Percentiles rank a stretch among this genome's conserved stretches.
These are phyloP conservation scores for Oophaga pumilio DNA, from an alignment of 2,113 vertebrate species.

Conservation along the genomic window DNA sequence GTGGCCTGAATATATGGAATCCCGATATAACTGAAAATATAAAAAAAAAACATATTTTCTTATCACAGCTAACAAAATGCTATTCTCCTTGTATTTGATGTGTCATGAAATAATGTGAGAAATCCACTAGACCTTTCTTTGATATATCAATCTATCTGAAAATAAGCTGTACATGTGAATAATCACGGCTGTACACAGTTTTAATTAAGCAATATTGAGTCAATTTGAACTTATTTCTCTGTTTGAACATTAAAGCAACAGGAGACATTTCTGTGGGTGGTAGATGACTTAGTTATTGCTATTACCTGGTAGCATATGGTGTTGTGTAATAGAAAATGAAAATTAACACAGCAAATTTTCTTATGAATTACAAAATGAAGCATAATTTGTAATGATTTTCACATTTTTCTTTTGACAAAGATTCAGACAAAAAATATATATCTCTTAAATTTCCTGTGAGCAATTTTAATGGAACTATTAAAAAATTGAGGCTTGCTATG, in stretches of 20 bases:
- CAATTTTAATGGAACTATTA: neutral
- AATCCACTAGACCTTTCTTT: neutral
- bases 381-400: neutral
- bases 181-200: constrained; percentile 24
- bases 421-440: neutral
- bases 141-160: neutral
- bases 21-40: neutral
- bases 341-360: constrained; percentile 14
- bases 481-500: neutral
- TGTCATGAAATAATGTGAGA: neutral
- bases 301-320: constrained; percentile 27
- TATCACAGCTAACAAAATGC: neutral
- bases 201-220: constrained; percentile 42
- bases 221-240: constrained; percentile 36
- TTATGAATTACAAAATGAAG: neutral
- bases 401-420: neutral
- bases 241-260: constrained; percentile 47
- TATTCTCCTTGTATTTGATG: neutral
- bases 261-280: constrained; percentile 22
- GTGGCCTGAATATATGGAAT: too few species aligned
- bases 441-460: neutral
- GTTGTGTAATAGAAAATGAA: constrained; percentile 13
- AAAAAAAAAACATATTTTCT: neutral
- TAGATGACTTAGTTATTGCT: constrained; percentile 37
- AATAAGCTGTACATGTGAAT: constrained; percentile 18